Conservation (phyloP, 2,888 invertebrate genomes). For the Lepas anatifera region DNA sequence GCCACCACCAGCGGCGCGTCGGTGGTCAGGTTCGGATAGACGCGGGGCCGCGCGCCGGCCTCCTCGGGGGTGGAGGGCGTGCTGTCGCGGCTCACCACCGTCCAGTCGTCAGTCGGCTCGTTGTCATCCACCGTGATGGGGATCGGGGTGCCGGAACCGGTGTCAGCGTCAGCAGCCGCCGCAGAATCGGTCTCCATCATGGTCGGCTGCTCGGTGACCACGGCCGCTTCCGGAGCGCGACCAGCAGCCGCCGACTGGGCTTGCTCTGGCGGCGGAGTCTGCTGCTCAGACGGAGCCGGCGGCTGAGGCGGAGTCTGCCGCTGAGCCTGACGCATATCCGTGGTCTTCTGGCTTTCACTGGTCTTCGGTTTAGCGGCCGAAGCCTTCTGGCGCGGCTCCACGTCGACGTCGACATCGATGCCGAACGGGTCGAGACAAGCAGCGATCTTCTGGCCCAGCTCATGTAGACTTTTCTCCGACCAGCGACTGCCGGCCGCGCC, state of each 20-base stretch:
- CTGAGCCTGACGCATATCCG: not conserved
- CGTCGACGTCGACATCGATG: conserved; percentile 1
- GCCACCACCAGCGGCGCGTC: not conserved
- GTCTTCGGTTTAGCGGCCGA: not conserved
- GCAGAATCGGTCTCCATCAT: not conserved
- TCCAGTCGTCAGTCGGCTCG: conserved; percentile 3
- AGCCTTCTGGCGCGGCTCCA: not conserved
- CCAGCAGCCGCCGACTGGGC: not conserved
- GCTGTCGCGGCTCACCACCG: not conserved
- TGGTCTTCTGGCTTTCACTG: not conserved
- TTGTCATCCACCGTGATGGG: not conserved
- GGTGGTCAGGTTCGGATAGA: not conserved
- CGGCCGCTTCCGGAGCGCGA: not conserved
- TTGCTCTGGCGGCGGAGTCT: not conserved
- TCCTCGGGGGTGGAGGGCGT: not conserved
- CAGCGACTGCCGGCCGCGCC: not conserved
- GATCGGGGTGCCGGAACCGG: not conserved
- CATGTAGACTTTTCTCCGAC: not conserved
- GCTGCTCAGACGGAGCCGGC: not conserved
- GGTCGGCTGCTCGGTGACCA: not conserved
- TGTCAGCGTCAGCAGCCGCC: not conserved
- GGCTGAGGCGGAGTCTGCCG: not conserved
- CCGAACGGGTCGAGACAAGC: not conserved
- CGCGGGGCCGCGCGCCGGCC: not conserved
- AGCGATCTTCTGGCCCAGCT: not conserved